Conservation (phyloP, 92 coral and sea anemone species). For the Epizoanthus stellaris region DNA sequence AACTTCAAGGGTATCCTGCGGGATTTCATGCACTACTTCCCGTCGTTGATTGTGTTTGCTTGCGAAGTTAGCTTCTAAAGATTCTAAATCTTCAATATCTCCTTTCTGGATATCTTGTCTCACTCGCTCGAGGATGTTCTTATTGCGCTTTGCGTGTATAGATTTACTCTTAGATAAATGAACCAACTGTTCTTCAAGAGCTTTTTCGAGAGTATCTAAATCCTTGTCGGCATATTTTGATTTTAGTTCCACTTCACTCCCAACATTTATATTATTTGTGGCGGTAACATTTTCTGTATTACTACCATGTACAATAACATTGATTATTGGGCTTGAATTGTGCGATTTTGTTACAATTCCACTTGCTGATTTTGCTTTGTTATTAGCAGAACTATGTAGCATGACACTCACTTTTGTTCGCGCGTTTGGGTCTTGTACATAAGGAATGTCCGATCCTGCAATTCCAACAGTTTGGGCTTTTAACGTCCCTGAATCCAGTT, state of each 20-base stretch:
- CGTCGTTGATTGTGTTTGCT: conserved; percentile 39
- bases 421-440: background rate
- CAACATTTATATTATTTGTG: background rate
- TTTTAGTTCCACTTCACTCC: conserved; percentile 7
- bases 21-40: background rate
- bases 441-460: background rate
- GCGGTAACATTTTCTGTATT: background rate
- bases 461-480: background rate
- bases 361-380: background rate
- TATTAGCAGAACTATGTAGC: background rate
- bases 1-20: background rate
- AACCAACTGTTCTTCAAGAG: conserved; percentile 50
- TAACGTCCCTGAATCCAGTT: background rate
- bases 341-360: background rate
- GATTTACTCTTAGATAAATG: conserved; percentile 43
- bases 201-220: conserved; percentile 15
- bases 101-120: conserved; percentile 66
- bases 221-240: conserved; percentile 27
- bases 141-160: conserved; percentile 21
- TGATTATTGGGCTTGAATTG: background rate
- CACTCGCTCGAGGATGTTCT: conserved; percentile 65
- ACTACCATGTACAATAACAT: background rate
- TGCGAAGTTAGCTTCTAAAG: conserved; percentile 59
- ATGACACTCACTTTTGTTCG: background rate
- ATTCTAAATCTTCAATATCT: conserved; percentile 70